These are phyloP conservation scores for Buphagus erythrorhynchus DNA, from an alignment of 2,797 vertebrate species.

Conservation along the genomic window DNA sequence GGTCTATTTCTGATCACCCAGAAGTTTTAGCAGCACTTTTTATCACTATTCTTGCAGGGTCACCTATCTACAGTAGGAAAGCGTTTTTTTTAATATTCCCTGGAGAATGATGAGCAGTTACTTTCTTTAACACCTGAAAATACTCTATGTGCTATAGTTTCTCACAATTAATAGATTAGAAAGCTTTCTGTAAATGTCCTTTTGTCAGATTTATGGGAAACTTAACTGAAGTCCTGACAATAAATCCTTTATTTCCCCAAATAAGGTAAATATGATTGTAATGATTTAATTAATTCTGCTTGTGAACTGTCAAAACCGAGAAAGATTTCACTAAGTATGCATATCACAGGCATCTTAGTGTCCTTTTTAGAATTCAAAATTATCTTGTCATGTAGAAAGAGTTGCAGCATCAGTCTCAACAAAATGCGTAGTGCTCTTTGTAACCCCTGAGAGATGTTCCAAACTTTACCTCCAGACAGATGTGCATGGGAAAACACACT, in stretches of 20 bases:
- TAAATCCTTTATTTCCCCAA: background rate
- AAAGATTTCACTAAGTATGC: background rate
- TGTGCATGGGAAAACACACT: background rate
- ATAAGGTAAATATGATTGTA: background rate
- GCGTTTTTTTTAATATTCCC: background rate
- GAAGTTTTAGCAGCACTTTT: background rate
- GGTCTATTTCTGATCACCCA: background rate
- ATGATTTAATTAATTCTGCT: background rate
- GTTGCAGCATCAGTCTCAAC: background rate
- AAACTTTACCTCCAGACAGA: background rate
- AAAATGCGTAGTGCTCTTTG: fast-evolving
- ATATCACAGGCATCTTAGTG: background rate
- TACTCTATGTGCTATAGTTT: background rate
- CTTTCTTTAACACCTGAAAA: background rate
- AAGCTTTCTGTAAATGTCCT: background rate
- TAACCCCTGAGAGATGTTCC: background rate
- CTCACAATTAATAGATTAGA: background rate
- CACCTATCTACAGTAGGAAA: background rate
- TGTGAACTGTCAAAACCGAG: background rate
- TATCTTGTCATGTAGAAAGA: background rate
- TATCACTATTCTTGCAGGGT: background rate
- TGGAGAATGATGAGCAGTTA: background rate
- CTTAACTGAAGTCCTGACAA: background rate
- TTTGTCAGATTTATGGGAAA: background rate
- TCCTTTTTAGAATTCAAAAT: background rate